Evolutionary conservation across 1,140 invertebrate genomes (phyloP).

Genomic region (Sinella curviseta): DNA sequence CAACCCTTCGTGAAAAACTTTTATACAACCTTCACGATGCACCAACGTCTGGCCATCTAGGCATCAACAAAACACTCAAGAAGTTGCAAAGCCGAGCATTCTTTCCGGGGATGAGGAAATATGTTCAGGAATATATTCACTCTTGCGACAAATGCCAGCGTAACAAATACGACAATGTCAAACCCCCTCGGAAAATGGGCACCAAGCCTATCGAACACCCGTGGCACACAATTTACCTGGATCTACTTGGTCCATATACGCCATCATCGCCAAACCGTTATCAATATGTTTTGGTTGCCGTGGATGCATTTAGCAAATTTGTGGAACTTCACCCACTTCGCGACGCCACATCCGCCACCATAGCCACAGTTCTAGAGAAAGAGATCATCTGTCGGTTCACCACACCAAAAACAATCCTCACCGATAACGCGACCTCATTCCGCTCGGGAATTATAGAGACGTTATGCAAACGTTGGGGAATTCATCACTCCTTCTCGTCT

Average conservation of each 20-base stretch:
- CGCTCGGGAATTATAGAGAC: neutral
- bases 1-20: neutral
- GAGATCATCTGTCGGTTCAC: constrained; percentile 23
- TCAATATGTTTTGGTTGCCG: constrained; percentile 55
- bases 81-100: neutral
- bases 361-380: constrained; percentile 24
- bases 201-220: constrained; percentile 22
- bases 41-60: constrained; percentile 4
- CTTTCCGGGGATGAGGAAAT: neutral
- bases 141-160: constrained; percentile 30
- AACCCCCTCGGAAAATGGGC: neutral
- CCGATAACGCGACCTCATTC: constrained; percentile 30
- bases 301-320: constrained; percentile 57
- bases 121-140: constrained; percentile 3
- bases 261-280: constrained; percentile 49
- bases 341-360: constrained; percentile 46
- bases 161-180: constrained; percentile 22
- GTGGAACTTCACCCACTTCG: constrained; percentile 55
- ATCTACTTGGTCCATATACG: constrained; percentile 56
- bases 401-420: neutral
- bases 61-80: neutral
- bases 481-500: constrained; percentile 28
- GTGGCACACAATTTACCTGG: constrained; percentile 58
- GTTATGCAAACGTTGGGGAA: constrained; percentile 20
- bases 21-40: constrained; percentile 22